Evolutionary conservation across 2,113 vertebrate genomes (phyloP), one percentile per base, ranked within the genome.

Genomic region (Prochilodus magdalenae): DNA sequence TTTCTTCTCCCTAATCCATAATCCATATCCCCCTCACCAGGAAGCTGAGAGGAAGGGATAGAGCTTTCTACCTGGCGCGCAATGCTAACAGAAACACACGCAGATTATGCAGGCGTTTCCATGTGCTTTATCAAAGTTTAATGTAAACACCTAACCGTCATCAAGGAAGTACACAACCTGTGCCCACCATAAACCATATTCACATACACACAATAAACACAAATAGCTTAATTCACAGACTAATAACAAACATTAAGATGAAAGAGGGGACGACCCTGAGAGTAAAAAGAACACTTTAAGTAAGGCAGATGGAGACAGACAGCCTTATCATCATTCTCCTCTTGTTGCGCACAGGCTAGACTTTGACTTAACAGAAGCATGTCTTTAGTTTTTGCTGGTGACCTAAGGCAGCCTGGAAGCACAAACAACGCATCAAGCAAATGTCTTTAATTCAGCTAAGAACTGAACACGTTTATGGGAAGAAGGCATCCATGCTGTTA

Each of bases 391-490:
- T 55, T 7, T 27, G 26, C 33, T 24, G 18, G n/a, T 40, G 55
- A 44, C 73, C 11, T 36, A 30, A 40, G 53, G 4, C 22, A 77
- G 26, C 72, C 65, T 14, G 60, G 78, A 70, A 71, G 59, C 73
- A 85, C 82, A 90, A 83, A 36, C 77, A 87, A 86, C 87, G 91
- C 87, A 89, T 89, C 90, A 84, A 88, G 0, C 12, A 22, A 0
- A 55, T 5, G 5, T 1, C 49, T 51, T 51, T 51, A 51, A 18
- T 16, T 7, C 49, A 51, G 14, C 6, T 16, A 16, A 51, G 49
- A 44, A 44, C 5, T 44, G 40, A 5, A 44, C 14, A 15, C 49
- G 8, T 51, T 51, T 51, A 14, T 16, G 49, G 13, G 49, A 51
- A 18, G 10, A 14, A 51, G 5, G 13, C 1, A 51, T 51, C 15